Evolutionary conservation across 2,113 vertebrate genomes (phyloP).

Genomic region (Myotis davidii): DNA sequence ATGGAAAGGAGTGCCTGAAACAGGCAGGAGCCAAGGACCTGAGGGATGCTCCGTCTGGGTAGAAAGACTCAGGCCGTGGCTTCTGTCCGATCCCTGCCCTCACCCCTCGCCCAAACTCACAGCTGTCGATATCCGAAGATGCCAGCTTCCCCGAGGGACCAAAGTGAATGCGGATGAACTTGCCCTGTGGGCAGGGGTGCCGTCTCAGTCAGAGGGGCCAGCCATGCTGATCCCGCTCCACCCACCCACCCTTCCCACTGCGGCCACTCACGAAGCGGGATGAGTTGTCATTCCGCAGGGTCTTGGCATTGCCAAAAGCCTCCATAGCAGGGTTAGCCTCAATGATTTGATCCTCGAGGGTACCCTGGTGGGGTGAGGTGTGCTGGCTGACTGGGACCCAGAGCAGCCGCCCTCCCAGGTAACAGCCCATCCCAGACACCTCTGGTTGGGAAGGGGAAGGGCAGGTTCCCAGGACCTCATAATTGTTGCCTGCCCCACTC

Average conservation of each 20-base stretch:
- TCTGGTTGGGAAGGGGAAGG: not conserved
- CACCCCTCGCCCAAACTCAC: conserved; percentile 85
- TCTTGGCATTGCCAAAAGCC: conserved; percentile 97
- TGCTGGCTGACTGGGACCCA: not conserved
- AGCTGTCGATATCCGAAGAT: conserved; percentile 95
- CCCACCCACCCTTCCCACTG: not conserved
- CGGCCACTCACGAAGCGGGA: conserved; percentile 93
- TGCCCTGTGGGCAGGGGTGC: conserved; percentile 86
- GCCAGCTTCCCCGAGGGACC: conserved; percentile 93
- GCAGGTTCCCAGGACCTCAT: not conserved
- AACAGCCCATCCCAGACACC: not conserved
- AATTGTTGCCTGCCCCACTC: not conserved
- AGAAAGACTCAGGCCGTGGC: not conserved
- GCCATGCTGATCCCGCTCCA: not conserved
- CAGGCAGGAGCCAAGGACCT: not conserved
- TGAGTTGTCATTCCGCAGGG: conserved; percentile 95
- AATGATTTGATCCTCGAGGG: conserved; percentile 96
- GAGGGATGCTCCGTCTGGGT: not conserved
- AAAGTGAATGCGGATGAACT: conserved; percentile 97
- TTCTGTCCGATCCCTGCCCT: not conserved
- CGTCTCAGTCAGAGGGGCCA: conserved; percentile 2
- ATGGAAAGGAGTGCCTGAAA: not conserved
- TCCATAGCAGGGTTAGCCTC: conserved; percentile 98
- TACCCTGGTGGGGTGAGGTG: conserved; percentile 87
- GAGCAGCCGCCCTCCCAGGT: not conserved